Conservation (phyloP, 2,113 vertebrate genomes). For the Oreocharis arfaki region DNA sequence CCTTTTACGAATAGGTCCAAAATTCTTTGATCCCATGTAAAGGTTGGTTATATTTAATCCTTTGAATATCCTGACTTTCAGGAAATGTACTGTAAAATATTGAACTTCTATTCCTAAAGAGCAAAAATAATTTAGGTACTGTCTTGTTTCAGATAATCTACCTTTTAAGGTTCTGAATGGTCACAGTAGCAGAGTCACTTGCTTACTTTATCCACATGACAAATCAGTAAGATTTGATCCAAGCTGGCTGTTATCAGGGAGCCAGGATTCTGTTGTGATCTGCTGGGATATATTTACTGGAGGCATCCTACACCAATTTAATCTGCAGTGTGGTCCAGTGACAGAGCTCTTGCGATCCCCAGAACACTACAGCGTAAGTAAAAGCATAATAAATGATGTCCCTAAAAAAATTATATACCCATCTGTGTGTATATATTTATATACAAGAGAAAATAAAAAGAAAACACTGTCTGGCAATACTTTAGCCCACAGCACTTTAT, state of each 20-base stretch:
- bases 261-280: slow-evolving; percentile 70
- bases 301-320: slow-evolving; percentile 67
- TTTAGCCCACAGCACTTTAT: neutral
- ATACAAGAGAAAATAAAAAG: neutral
- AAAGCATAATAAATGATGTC: neutral
- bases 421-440: neutral
- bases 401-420: rapidly evolving
- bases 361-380: slow-evolving; percentile 72
- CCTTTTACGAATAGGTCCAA: neutral
- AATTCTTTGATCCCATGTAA: neutral
- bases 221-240: slow-evolving; percentile 70
- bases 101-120: neutral
- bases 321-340: slow-evolving; percentile 72
- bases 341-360: slow-evolving; percentile 63
- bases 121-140: neutral
- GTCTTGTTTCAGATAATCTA: slow-evolving; percentile 54
- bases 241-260: slow-evolving; percentile 78
- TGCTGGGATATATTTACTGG: slow-evolving; percentile 77
- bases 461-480: neutral
- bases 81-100: neutral
- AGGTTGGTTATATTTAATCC: neutral
- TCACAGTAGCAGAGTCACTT: slow-evolving; percentile 69
- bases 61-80: neutral
- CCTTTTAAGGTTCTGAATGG: slow-evolving; percentile 66
- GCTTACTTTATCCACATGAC: slow-evolving; percentile 73